Conservation (phyloP, 2,888 invertebrate species). For the Malacosoma neustria region DNA sequence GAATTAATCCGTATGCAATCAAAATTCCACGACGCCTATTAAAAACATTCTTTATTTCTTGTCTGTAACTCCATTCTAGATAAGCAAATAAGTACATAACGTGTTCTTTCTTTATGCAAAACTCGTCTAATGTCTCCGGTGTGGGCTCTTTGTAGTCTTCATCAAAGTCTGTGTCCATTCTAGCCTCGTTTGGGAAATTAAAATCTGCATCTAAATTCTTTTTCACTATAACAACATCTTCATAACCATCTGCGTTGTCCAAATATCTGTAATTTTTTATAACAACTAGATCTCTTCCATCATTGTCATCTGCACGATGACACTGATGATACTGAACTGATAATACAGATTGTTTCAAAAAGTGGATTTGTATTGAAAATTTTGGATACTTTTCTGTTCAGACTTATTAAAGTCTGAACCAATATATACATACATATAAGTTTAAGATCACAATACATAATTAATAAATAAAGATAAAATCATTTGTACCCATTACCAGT, state of each 20-base stretch:
- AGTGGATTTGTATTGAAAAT: no score
- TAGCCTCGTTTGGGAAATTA: conserved; percentile 62
- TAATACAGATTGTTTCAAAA: no score
- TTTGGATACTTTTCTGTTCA: no score
- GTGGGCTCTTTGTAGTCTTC: conserved; percentile 62
- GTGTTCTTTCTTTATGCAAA: conserved; percentile 81
- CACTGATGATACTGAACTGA: no score
- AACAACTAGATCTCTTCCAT: no score
- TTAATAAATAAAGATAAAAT: no score
- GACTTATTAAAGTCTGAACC: no score
- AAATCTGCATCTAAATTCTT: conserved; percentile 69
- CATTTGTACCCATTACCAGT: no score
- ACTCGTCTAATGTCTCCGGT: conserved; percentile 47
- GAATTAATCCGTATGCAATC: conserved; percentile 87
- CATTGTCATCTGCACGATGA: no score
- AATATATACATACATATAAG: no score
- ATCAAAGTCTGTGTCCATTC: conserved; percentile 59
- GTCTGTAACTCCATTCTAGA: conserved; percentile 85
- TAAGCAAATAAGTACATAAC: conserved; percentile 87
- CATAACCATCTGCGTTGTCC: conserved; percentile 60
- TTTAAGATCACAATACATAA: no score
- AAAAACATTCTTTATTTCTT: conserved; percentile 75
- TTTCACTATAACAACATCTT: conserved; percentile 64
- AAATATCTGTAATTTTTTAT: conserved; percentile 26
- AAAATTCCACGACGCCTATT: conserved; percentile 81